Base-by-base conservation (phyloP, 2,888 invertebrate genomes). In the Brenthis ino region DNA sequence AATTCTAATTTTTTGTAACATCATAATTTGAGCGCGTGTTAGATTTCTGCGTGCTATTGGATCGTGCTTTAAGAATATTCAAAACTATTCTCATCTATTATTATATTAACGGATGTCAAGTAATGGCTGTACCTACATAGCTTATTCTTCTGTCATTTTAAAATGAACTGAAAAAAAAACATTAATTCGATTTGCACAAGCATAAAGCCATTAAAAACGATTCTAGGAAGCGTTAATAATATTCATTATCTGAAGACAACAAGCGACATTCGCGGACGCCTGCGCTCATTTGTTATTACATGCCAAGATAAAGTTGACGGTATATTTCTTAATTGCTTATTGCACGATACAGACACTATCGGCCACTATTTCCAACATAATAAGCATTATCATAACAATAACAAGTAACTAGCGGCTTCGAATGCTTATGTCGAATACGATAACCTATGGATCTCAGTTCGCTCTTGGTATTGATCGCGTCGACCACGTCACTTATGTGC, bases 321-420 rank as follows among this genome's bases (percentile, higher is more conserved):
- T 87, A 86, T 87, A 85, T 82, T 88, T 88, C 86, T 90, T 91
- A 91, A 91, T 92, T 91, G 81, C 86, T 84, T 81, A 85, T 85
- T 85, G 88, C 88, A 84, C 84, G 91, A 90, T 91, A 90, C 78
- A 82, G 82, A 77, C 88, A 84, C 87, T 91, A 92, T 91, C 91
- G 84, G 80, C 78, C 86, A 86, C 85, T 87, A 89, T 90, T 90
- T 87, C 86, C 86, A 90, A 89, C 89, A 89, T 91, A 91, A 91
- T 89, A 91, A 89, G 85, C 83, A 89, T 91, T 92, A 92, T 92
- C 92, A 87, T 85, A 88, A 91, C 87, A 92, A 92, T 89, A 92
- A 92, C 90, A 92, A 86, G 86, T 85, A 82, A 85, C 82, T 84
- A 77, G 84, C 83, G 56, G 69, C 71, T 67, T 58, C 75, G 70